phyloP scores from a whole-genome alignment of 2,888 invertebrate species.

The Rambutsinella grinnellia region DNA sequence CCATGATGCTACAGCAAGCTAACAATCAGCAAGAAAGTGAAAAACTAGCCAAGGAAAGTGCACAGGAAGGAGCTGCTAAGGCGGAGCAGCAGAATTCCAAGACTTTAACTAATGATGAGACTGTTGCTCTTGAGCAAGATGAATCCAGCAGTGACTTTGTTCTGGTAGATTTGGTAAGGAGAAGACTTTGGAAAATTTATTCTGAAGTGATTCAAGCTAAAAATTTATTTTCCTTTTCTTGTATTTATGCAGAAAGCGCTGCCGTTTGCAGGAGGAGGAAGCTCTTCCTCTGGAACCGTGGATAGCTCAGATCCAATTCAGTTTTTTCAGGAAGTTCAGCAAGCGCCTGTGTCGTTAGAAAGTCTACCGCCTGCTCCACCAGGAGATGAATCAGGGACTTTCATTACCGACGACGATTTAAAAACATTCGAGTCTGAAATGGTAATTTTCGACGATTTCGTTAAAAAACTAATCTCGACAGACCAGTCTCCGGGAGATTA shows the following conservation, averaged over 20 bases:
- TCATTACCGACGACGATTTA: constrained; percentile 72
- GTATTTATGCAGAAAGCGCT: no score
- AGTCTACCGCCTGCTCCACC: constrained; percentile 39
- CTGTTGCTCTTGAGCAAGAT: constrained; percentile 50
- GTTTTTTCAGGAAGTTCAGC: constrained; percentile 85
- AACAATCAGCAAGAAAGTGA: constrained; percentile 14
- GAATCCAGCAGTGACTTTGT: constrained; percentile 71
- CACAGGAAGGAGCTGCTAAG: background rate
- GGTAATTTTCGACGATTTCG: constrained; percentile 81
- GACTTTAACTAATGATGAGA: constrained; percentile 52
- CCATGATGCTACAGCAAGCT: constrained; percentile 34
- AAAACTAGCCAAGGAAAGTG: background rate
- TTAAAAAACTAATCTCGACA: constrained; percentile 58
- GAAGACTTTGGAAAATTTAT: background rate
- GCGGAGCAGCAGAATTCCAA: constrained; percentile 35
- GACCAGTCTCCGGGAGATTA: constrained; percentile 44
- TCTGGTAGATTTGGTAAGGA: constrained; percentile 79
- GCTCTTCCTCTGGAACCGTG: constrained; percentile 44
- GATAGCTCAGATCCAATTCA: constrained; percentile 77
- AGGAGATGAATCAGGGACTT: constrained; percentile 29
- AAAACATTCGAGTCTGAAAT: constrained; percentile 82
- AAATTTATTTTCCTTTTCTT: no score
- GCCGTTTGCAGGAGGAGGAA: constrained; percentile 50
- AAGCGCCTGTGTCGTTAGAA: constrained; percentile 73
- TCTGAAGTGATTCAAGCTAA: no score